phyloP scores from a whole-genome alignment of 2,113 vertebrate genomes.

The Equus przewalskii region DNA sequence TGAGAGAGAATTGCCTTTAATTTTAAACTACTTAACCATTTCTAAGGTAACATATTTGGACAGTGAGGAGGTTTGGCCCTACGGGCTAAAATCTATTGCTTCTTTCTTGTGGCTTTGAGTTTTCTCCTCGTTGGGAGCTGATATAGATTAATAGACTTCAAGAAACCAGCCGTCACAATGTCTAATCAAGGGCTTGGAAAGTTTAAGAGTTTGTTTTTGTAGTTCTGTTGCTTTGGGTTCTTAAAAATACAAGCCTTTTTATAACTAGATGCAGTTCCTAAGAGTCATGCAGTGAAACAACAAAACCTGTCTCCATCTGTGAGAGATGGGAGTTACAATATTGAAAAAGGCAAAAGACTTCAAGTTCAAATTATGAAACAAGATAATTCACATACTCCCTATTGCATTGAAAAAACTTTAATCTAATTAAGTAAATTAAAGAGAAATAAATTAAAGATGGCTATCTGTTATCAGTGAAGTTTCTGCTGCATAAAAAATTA shows the following conservation, averaged over 20 bases:
- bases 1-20: constrained; percentile 52
- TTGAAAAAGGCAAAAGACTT: constrained; percentile 64
- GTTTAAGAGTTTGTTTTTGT: constrained; percentile 77
- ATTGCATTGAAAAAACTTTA: neutral
- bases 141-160: constrained; percentile 67
- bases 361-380: constrained; percentile 75
- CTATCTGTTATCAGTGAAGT: neutral
- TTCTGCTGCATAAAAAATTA: neutral
- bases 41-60: constrained; percentile 51
- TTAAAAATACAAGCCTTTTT: constrained; percentile 68
- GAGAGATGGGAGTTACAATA: neutral
- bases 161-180: constrained; percentile 66
- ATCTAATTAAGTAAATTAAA: constrained; percentile 5
- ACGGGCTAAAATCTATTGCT: constrained; percentile 41
- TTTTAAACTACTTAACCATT: neutral
- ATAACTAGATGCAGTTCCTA: constrained; percentile 57
- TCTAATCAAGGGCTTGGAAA: constrained; percentile 57
- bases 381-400: neutral
- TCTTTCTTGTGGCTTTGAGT: constrained; percentile 51
- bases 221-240: constrained; percentile 73
- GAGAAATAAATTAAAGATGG: neutral
- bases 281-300: neutral
- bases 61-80: constrained; percentile 56
- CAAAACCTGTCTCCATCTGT: neutral
- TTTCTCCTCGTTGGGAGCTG: neutral